Conservation (phyloP, 2,797 vertebrate genomes). For the Pseudotriccus pelzelni region DNA sequence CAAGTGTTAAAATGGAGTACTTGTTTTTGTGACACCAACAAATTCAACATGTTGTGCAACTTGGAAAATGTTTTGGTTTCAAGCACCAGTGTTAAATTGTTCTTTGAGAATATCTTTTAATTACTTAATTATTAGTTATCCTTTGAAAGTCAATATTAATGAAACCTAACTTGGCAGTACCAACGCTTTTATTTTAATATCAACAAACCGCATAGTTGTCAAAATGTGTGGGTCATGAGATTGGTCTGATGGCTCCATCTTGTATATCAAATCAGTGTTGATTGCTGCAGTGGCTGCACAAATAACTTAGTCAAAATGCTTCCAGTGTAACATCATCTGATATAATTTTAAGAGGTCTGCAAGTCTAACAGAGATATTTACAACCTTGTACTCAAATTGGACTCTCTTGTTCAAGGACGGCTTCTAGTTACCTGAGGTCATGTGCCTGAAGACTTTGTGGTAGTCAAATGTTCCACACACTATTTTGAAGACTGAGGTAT, state of each 20-base stretch:
- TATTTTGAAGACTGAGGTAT: background rate
- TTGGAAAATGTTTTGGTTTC: background rate
- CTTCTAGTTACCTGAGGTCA: background rate
- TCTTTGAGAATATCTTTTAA: constrained; percentile 18
- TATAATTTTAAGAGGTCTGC: background rate
- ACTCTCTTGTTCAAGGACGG: background rate
- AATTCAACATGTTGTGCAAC: constrained; percentile 6
- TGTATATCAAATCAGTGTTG: background rate
- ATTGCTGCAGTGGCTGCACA: background rate
- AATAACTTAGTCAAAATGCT: background rate
- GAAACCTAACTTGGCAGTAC: background rate
- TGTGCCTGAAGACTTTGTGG: background rate
- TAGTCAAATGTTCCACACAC: background rate
- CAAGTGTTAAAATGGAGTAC: background rate
- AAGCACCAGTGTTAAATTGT: background rate
- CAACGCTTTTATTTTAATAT: background rate
- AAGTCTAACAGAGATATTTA: background rate
- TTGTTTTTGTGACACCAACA: background rate
- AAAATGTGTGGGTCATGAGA: background rate
- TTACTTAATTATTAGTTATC: constrained; percentile 42
- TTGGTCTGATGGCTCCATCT: background rate
- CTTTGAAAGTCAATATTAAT: constrained; percentile 4
- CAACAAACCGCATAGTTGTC: background rate
- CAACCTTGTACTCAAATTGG: background rate
- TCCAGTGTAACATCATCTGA: background rate